These are phyloP conservation scores for Bilobella aurantiaca DNA, from an alignment of 1,140 invertebrate genomes.

Conservation along the genomic window DNA sequence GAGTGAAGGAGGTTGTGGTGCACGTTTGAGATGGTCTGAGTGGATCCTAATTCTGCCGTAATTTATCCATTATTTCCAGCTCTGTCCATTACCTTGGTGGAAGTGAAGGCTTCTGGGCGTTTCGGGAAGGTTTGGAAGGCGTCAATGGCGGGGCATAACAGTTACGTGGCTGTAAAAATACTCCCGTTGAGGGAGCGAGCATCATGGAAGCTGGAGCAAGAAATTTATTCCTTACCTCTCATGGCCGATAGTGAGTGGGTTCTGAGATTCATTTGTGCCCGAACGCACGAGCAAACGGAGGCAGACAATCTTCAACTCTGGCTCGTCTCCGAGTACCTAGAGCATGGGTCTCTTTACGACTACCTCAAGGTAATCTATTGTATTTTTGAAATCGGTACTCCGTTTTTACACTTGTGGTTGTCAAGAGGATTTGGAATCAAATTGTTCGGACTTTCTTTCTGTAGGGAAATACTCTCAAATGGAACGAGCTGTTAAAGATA, in stretches of 20 bases:
- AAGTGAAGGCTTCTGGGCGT: constrained; percentile 82
- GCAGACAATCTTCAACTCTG: too few species aligned
- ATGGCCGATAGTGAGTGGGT: constrained; percentile 84
- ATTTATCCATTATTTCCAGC: constrained; percentile 16
- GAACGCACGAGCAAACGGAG: constrained; percentile 71
- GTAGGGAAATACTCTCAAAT: constrained; percentile 67
- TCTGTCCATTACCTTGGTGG: constrained; percentile 52
- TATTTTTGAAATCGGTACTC: too few species aligned
- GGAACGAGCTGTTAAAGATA: constrained; percentile 74
- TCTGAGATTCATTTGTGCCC: constrained; percentile 77
- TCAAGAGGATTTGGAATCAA: too few species aligned
- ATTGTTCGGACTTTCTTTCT: not conserved
- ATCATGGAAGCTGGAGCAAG: constrained; percentile 77
- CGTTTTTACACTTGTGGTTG: too few species aligned
- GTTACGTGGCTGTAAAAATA: constrained; percentile 65
- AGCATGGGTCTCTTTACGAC: constrained; percentile 86
- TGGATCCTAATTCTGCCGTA: too few species aligned
- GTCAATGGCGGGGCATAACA: constrained; percentile 50
- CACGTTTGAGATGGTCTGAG: too few species aligned
- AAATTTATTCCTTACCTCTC: constrained; percentile 80
- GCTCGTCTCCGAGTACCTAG: constrained; percentile 90
- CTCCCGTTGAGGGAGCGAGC: constrained; percentile 64
- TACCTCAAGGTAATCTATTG: constrained; percentile 72
- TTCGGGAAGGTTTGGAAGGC: constrained; percentile 95
- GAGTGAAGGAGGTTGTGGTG: too few species aligned